Evolutionary conservation across 1,140 invertebrate species (phyloP).

Genomic region (Drosophila mauritiana): DNA sequence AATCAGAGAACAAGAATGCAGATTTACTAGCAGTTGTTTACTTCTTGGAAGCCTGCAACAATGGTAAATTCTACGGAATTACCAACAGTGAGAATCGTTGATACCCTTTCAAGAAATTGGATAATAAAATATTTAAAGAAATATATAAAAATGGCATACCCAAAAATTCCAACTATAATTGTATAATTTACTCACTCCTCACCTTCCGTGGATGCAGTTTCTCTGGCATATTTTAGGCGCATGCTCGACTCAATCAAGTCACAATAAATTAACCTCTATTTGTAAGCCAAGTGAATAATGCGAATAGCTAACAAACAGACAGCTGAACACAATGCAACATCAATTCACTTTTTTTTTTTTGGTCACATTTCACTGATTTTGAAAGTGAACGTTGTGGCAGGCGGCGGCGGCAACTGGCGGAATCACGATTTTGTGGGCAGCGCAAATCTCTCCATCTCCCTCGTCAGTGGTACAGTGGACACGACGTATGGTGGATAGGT

Average conservation of each 20-base stretch:
- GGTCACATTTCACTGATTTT: constrained; percentile 83
- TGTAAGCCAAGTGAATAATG: constrained; percentile 81
- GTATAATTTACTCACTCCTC: constrained; percentile 31
- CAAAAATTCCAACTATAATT: constrained; percentile 23
- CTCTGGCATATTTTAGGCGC: constrained; percentile 58
- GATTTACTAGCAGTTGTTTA: too few species aligned
- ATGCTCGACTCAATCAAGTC: constrained; percentile 67
- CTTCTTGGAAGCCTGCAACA: too few species aligned
- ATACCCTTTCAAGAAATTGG: background rate
- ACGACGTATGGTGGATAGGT: constrained; percentile 10
- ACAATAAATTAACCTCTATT: constrained; percentile 80
- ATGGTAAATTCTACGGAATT: too few species aligned
- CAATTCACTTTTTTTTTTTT: constrained; percentile 57
- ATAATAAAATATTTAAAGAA: background rate
- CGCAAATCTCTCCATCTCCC: constrained; percentile 26
- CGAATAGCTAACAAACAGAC: constrained; percentile 73
- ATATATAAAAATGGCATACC: background rate
- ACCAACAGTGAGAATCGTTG: background rate
- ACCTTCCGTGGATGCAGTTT: constrained; percentile 53
- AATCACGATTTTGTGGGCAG: constrained; percentile 70
- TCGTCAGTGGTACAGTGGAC: constrained; percentile 45
- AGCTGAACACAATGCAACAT: constrained; percentile 68
- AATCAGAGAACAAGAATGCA: background rate
- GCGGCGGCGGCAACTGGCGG: constrained; percentile 59
- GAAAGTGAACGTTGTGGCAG: constrained; percentile 73